phyloP scores from a whole-genome alignment of 2,113 vertebrate genomes.

The Nematolebias whitei region DNA sequence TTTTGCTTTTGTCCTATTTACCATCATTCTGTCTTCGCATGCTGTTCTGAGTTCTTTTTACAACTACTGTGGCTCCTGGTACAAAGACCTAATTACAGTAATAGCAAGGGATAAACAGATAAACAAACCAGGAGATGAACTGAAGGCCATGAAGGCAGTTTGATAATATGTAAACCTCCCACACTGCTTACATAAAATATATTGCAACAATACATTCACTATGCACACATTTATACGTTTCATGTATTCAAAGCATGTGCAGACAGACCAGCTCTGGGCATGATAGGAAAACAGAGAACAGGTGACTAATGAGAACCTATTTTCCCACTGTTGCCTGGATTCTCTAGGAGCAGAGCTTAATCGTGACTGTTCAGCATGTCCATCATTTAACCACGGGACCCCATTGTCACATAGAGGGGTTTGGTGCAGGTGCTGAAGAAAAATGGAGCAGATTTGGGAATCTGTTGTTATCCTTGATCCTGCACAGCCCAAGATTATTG shows the following conservation, averaged over 20 bases:
- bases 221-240: too few relatives aligned
- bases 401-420: constrained; percentile 22
- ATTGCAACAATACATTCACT: constrained; percentile 20
- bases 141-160: constrained; percentile 55
- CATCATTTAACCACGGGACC: constrained; percentile 42
- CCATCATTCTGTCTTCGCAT: constrained; percentile 67
- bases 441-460: constrained; percentile 47
- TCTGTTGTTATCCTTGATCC: constrained; percentile 66
- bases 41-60: constrained; percentile 63
- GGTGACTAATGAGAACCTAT: constrained; percentile 71
- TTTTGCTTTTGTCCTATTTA: constrained; percentile 73
- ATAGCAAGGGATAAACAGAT: constrained; percentile 74
- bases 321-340: constrained; percentile 53
- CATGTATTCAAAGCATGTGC: constrained; percentile 59
- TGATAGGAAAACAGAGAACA: constrained; percentile 47
- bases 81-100: constrained; percentile 76
- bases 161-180: constrained; percentile 70
- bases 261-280: constrained; percentile 44
- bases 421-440: constrained; percentile 43
- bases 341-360: constrained; percentile 49
- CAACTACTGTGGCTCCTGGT: constrained; percentile 59
- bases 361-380: constrained; percentile 55
- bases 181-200: constrained; percentile 52
- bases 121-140: constrained; percentile 69
- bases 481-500: constrained; percentile 64